These are phyloP conservation scores for Xylota sylvarum DNA, from an alignment of 2,888 invertebrate genomes.

Conservation along the genomic window DNA sequence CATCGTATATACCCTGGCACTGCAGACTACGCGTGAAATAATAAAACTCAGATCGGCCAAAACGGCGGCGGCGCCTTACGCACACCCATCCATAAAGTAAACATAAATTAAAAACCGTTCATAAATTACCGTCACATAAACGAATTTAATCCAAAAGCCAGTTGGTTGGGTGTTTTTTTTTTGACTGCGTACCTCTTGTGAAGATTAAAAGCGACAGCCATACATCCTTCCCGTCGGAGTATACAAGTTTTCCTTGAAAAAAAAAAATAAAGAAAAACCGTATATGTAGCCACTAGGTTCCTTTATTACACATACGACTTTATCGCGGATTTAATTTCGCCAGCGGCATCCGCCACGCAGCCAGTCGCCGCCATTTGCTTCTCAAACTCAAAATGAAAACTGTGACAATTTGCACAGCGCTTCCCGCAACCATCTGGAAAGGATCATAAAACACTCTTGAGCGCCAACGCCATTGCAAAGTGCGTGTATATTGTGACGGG, in stretches of 20 bases:
- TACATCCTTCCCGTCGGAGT: conserved; percentile 42
- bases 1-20: background rate
- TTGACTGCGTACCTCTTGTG: conserved; percentile 16
- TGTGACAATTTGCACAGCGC: conserved; percentile 68
- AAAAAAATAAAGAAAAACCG: background rate
- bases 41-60: background rate
- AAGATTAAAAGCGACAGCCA: conserved; percentile 59
- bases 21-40: background rate
- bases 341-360: conserved; percentile 35
- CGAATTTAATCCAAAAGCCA: conserved; percentile 50
- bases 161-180: conserved; percentile 22
- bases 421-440: conserved; percentile 64
- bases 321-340: conserved; percentile 64
- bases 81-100: conserved; percentile 43
- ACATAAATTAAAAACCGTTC: conserved; percentile 67
- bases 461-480: conserved; percentile 25
- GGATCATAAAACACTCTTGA: conserved; percentile 71
- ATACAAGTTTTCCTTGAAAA: background rate
- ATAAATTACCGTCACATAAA: conserved; percentile 67
- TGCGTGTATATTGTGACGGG: conserved; percentile 34
- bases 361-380: conserved; percentile 25
- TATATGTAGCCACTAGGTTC: conserved; percentile 22
- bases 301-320: conserved; percentile 42
- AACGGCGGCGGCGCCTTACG: background rate
- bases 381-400: conserved; percentile 63